Conservation (phyloP, 2,797 vertebrate genomes). For the Aulostomus chinensis region DNA sequence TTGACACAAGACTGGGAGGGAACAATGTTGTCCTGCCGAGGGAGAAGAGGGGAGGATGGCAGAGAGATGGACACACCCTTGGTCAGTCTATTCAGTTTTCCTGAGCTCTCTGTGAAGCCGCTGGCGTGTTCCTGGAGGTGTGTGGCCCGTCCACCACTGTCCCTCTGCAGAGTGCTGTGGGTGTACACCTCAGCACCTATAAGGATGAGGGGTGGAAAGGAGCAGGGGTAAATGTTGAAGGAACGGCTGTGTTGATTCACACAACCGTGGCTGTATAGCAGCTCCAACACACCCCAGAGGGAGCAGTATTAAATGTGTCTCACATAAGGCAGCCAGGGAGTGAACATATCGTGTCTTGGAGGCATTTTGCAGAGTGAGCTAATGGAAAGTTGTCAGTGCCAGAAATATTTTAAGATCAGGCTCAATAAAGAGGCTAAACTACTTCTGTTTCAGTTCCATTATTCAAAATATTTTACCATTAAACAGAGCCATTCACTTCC, state of each 20-base stretch:
- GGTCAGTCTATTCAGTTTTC: slow-evolving; percentile 78
- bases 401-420: slow-evolving; percentile 56
- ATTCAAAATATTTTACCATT: slow-evolving; percentile 24
- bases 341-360: slow-evolving; percentile 41
- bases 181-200: slow-evolving; percentile 77
- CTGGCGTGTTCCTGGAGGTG: slow-evolving; percentile 57
- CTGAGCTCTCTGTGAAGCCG: slow-evolving; percentile 46
- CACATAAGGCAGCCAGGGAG: slow-evolving; percentile 26
- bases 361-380: slow-evolving; percentile 49
- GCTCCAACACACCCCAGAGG: slow-evolving; percentile 8
- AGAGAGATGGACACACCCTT: slow-evolving; percentile 93
- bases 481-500: slow-evolving; percentile 3
- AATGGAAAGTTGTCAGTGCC: slow-evolving; percentile 55
- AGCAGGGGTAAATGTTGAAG: neutral
- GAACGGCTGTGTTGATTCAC: slow-evolving; percentile 1
- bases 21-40: slow-evolving; percentile 84
- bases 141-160: slow-evolving; percentile 44
- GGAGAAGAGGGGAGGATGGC: slow-evolving; percentile 95
- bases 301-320: slow-evolving; percentile 28
- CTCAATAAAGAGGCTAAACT: slow-evolving; percentile 36
- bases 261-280: neutral
- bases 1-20: slow-evolving; percentile 84
- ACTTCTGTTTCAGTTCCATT: slow-evolving; percentile 24
- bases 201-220: neutral
- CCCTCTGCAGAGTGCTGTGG: slow-evolving; percentile 71